A percentile compares a stretch with the other conserved stretches of the same genome.
phyloP scores from a whole-genome alignment of 2,888 invertebrate genomes.

The Koerneria pararmatus region DNA sequence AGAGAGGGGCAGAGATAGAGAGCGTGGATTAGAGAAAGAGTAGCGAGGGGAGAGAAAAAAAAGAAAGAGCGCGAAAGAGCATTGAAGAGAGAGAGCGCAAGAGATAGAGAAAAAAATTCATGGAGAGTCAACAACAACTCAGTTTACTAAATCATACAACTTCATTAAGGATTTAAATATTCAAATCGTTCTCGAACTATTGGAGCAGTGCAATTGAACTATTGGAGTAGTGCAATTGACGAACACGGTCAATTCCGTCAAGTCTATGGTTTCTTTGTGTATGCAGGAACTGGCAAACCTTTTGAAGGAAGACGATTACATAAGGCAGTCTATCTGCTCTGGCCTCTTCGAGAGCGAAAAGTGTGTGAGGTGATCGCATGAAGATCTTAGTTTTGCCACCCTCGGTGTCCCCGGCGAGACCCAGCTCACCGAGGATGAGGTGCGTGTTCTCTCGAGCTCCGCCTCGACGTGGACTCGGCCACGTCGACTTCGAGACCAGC shows the following conservation, averaged over 20 bases:
- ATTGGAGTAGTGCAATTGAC: too few relatives aligned
- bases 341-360: slow-evolving; percentile 81
- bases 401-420: slow-evolving; percentile 78
- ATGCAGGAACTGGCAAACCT: too few relatives aligned
- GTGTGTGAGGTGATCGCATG: slow-evolving; percentile 83
- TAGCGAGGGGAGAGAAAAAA: background rate
- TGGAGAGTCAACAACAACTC: too few relatives aligned
- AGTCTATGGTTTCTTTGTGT: too few relatives aligned
- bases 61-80: background rate
- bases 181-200: too few relatives aligned
- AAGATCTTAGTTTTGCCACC: slow-evolving; percentile 89
- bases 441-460: slow-evolving; percentile 74
- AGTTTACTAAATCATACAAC: too few relatives aligned
- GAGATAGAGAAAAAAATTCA: too few relatives aligned
- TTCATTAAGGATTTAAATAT: too few relatives aligned
- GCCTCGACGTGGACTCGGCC: slow-evolving; percentile 86
- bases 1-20: background rate
- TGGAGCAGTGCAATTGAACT: too few relatives aligned
- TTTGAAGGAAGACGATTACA: slow-evolving; percentile 87
- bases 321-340: slow-evolving; percentile 82
- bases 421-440: slow-evolving; percentile 77
- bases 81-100: background rate
- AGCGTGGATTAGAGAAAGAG: background rate
- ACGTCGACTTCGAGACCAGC: slow-evolving; percentile 89
- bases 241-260: too few relatives aligned